These are phyloP conservation scores for Echeneis naucrates DNA, from an alignment of 2,797 vertebrate species.

Conservation along the genomic window DNA sequence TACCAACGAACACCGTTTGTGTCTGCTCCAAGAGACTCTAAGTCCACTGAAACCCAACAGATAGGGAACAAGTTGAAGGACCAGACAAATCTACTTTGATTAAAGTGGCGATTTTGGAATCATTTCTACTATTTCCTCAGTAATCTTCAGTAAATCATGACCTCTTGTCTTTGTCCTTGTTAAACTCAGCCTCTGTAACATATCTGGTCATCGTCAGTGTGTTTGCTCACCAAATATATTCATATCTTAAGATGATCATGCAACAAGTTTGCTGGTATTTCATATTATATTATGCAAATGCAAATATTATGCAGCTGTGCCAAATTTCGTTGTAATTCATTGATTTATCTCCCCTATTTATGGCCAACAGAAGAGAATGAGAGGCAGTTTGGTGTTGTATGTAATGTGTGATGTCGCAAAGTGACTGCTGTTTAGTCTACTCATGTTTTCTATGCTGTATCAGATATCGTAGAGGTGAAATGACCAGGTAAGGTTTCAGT, in stretches of 20 bases:
- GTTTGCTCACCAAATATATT: slow-evolving; percentile 30
- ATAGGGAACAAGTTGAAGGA: slow-evolving; percentile 46
- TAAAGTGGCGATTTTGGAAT: slow-evolving; percentile 26
- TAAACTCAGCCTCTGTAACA: not conserved
- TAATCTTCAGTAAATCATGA: slow-evolving; percentile 24
- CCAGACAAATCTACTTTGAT: slow-evolving; percentile 13
- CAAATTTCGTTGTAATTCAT: not conserved
- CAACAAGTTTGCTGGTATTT: slow-evolving; percentile 12
- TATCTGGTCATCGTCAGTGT: slow-evolving; percentile 41
- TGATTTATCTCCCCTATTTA: slow-evolving; percentile 23
- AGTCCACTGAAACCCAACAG: slow-evolving; percentile 28
- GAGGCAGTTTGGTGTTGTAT: not conserved
- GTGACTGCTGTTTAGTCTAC: not conserved
- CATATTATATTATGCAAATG: too few relatives aligned
- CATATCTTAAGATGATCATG: slow-evolving; percentile 29
- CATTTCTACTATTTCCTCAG: slow-evolving; percentile 2
- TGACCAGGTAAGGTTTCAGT: slow-evolving; percentile 6
- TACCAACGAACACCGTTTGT: slow-evolving; percentile 54
- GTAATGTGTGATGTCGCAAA: slow-evolving; percentile 8
- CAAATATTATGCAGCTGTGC: not conserved
- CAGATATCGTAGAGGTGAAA: not conserved
- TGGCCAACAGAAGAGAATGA: not conserved
- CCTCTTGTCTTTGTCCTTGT: slow-evolving; percentile 20
- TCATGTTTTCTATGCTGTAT: not conserved
- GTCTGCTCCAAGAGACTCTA: slow-evolving; percentile 49